Percentiles rank a stretch among this genome's conserved stretches.
Conservation (phyloP, 2,113 vertebrate genomes). For the Tragelaphus imberbis region DNA sequence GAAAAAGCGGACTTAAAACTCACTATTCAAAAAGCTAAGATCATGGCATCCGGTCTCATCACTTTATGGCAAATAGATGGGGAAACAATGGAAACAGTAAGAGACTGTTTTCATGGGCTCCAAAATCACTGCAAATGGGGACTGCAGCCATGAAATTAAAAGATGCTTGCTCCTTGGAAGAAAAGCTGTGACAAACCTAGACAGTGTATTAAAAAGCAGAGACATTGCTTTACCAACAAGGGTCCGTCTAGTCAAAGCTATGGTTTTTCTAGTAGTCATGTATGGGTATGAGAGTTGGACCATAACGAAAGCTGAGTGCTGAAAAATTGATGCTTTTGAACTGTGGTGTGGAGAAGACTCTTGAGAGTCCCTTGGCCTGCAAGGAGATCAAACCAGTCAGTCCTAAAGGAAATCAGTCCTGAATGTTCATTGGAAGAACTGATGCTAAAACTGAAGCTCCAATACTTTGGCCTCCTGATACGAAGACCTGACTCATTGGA, state of each 20-base stretch:
- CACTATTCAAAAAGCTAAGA: background rate
- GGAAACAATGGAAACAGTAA: background rate
- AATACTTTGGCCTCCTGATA: background rate
- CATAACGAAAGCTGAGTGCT: background rate
- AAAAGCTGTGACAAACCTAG: background rate
- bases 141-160: background rate
- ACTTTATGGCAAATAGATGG: background rate
- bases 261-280: background rate
- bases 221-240: background rate
- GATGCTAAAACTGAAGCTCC: background rate
- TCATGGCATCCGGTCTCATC: background rate
- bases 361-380: background rate
- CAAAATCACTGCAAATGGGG: background rate
- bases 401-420: background rate
- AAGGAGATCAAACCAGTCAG: background rate
- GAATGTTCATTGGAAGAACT: background rate
- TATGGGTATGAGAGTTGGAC: background rate
- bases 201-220: background rate
- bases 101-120: background rate
- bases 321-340: background rate
- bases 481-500: background rate
- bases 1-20: background rate
- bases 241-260: background rate
- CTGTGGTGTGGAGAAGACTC: background rate
- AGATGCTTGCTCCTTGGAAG: background rate